Evolutionary conservation across 2,888 invertebrate species (phyloP), one percentile per base, ranked within the genome.

Genomic region (Tryphoninae sp.): DNA sequence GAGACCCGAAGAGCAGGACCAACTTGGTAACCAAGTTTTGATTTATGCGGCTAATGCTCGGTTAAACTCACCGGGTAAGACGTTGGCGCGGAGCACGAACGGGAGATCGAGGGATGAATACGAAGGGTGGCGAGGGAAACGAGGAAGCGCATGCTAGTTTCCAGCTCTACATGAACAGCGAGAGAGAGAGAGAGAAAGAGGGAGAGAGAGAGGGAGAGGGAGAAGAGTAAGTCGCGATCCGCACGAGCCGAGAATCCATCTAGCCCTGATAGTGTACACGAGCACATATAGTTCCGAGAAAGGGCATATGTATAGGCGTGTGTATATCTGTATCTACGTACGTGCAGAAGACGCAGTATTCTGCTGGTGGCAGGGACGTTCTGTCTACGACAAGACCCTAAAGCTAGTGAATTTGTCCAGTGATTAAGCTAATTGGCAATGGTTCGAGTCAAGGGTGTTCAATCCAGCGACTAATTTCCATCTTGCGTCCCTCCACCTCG

Each of bases 21-120:
- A 89, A 89, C 85, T 89, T 86, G 83, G 82, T 61, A 81, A 83
- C 84, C 81, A 90, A 90, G 89, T 90, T 90, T 89, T 90, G 90
- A 90, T 90, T 90, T 90, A 90, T 88, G 86, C 86, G 84, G 85
- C 86, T 87, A 88, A 89, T 88, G 88, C 87, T 87, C 87, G 85
- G 85, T 86, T 87, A 85, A 88, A 88, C 86, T 87, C 84, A n/a
- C 6, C 51, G 86, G 83, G 83, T 85, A 87, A 87, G 83, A 83
- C 74, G 68, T 67, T 59, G 64, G 69, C 59, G 62, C 45, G 42
- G 75, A 49, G 62, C 40, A 40, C 45, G 51, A 58, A 40, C 22
- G 65, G 33, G 59, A 62, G 87, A 83, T 84, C 86, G 84, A 87
- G 85, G 82, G 81, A 83, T 85, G 88, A 85, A 87, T 86, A 85